Percentiles rank a stretch among this genome's conserved stretches.
phyloP scores from a whole-genome alignment of 30 jellyfish, hydroid and myxozoan species.

The Cassiopea xamachana region DNA sequence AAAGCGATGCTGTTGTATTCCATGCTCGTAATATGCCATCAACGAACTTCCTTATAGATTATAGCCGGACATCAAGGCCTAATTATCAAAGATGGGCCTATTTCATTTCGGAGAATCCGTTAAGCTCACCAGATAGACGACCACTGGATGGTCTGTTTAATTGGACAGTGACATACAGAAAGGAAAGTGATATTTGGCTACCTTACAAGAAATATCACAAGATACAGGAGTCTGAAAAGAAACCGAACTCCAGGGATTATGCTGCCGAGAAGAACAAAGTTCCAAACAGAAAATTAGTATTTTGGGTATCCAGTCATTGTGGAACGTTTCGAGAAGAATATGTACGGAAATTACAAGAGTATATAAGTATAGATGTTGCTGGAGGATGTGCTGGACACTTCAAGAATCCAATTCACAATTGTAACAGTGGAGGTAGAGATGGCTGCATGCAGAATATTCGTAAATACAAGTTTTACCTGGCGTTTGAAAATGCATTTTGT shows the following conservation, averaged over 20 bases:
- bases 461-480: conserved; percentile 55
- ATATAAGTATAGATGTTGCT: conserved; percentile 44
- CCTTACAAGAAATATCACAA: conserved; percentile 44
- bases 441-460: conserved; percentile 21
- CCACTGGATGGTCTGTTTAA: conserved; percentile 87
- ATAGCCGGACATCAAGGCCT: conserved; percentile 46
- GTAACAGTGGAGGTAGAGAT: conserved; percentile 37
- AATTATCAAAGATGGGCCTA: conserved; percentile 90
- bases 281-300: conserved; percentile 26
- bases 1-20: conserved; percentile 93
- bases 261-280: conserved; percentile 68
- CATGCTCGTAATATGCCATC: conserved; percentile 93
- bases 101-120: conserved; percentile 92
- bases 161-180: conserved; percentile 79
- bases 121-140: conserved; percentile 63
- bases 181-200: conserved; percentile 72
- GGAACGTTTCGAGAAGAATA: conserved; percentile 44
- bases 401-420: background rate
- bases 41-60: conserved; percentile 21
- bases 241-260: conserved; percentile 1
- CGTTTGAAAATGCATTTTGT: conserved; percentile 73
- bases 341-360: conserved; percentile 37
- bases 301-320: conserved; percentile 71
- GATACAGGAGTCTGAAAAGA: conserved; percentile 2
- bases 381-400: conserved; percentile 62